phyloP scores from a whole-genome alignment of 2,113 vertebrate genomes.

The Hyperoodon ampullatus region DNA sequence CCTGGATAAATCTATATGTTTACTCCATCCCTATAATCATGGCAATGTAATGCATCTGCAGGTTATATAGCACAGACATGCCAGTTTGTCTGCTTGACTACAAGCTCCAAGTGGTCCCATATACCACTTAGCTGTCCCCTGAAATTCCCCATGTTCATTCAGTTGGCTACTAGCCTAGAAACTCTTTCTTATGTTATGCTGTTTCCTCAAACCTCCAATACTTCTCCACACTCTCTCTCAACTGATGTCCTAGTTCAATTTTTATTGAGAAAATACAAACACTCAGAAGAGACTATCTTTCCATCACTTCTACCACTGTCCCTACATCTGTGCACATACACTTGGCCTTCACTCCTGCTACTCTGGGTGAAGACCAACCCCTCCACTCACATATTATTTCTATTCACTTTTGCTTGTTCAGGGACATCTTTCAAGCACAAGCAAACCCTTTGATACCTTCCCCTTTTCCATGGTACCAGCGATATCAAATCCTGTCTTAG shows the following conservation, averaged over 20 bases:
- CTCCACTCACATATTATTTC: background rate
- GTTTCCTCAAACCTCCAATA: background rate
- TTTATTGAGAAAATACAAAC: background rate
- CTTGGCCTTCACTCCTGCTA: background rate
- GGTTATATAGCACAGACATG: no score
- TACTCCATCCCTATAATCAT: fast-evolving
- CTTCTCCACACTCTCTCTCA: background rate
- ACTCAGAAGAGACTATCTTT: background rate
- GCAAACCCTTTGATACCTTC: background rate
- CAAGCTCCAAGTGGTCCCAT: fast-evolving
- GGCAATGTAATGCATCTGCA: background rate
- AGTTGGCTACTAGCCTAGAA: background rate
- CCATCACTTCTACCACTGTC: background rate
- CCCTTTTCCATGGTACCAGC: background rate
- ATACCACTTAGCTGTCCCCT: background rate
- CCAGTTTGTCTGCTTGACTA: background rate
- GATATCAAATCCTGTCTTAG: background rate
- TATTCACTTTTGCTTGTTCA: background rate
- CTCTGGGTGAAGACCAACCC: fast-evolving
- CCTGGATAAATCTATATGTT: background rate
- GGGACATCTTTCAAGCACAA: background rate
- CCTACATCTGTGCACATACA: background rate
- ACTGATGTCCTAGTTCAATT: background rate
- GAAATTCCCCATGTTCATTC: background rate
- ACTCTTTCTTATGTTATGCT: background rate